These are phyloP conservation scores for Rhinella marina DNA, from an alignment of 2,797 vertebrate genomes.

Conservation along the genomic window DNA sequence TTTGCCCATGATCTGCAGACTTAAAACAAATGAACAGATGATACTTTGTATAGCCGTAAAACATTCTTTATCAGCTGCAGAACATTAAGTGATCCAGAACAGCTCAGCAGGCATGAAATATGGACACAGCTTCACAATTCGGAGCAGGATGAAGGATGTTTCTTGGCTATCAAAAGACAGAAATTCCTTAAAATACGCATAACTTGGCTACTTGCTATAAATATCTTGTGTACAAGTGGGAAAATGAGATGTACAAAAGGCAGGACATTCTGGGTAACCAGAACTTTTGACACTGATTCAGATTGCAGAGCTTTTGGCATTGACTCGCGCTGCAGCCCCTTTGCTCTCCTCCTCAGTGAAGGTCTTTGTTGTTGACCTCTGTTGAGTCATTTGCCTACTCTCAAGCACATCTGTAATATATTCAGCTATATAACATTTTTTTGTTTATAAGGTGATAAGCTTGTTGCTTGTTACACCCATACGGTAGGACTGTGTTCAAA, in stretches of 20 bases:
- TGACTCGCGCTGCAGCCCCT: too few relatives aligned
- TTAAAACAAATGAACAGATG: slow-evolving; percentile 51
- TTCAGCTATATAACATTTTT: background rate
- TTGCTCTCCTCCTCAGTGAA: too few relatives aligned
- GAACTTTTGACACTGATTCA: background rate
- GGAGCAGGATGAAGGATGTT: slow-evolving; percentile 34
- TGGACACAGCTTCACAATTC: slow-evolving; percentile 11
- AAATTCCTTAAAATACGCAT: slow-evolving; percentile 40
- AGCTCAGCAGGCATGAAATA: slow-evolving; percentile 32
- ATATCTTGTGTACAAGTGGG: slow-evolving; percentile 6
- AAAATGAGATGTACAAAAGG: background rate
- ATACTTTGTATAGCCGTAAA: slow-evolving; percentile 46
- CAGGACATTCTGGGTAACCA: background rate
- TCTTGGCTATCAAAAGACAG: slow-evolving; percentile 2
- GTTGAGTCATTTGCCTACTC: background rate
- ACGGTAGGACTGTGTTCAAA: background rate
- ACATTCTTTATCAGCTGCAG: slow-evolving; percentile 53
- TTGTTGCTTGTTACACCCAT: background rate
- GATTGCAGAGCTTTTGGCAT: background rate
- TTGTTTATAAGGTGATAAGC: background rate
- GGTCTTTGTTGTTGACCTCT: too few relatives aligned
- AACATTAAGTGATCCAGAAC: slow-evolving; percentile 33
- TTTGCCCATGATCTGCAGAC: slow-evolving; percentile 17
- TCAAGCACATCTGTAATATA: background rate
- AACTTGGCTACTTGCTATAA: background rate